phyloP scores from a whole-genome alignment of 1,140 invertebrate genomes.

The Belonocnema kinseyi region DNA sequence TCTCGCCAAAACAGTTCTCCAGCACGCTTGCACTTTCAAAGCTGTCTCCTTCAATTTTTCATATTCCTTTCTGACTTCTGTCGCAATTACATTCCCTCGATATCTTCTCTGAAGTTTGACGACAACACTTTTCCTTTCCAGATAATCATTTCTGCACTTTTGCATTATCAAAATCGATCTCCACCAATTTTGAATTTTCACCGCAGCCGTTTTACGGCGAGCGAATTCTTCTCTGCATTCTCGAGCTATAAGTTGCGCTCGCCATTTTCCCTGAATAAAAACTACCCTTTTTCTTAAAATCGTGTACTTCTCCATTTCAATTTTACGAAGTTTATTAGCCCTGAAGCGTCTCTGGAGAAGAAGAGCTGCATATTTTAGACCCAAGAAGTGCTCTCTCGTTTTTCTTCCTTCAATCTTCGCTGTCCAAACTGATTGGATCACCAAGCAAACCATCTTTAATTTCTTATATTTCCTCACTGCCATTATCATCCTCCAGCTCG shows the following conservation, averaged over 20 bases:
- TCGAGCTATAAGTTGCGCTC: neutral
- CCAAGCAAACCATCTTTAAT: slow-evolving; percentile 51
- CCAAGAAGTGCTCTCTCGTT: slow-evolving; percentile 51
- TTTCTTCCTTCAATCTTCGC: slow-evolving; percentile 45
- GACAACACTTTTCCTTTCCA: slow-evolving; percentile 57
- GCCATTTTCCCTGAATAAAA: neutral
- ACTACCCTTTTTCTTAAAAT: neutral
- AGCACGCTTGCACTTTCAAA: slow-evolving; percentile 66
- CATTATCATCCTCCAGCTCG: slow-evolving; percentile 28
- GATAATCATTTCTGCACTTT: slow-evolving; percentile 61
- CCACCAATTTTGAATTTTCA: slow-evolving; percentile 73
- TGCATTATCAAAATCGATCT: slow-evolving; percentile 65
- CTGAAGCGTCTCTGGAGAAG: slow-evolving; percentile 63
- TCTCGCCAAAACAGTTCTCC: slow-evolving; percentile 62
- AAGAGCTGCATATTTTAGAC: slow-evolving; percentile 58
- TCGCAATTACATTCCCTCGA: slow-evolving; percentile 62
- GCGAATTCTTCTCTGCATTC: slow-evolving; percentile 36
- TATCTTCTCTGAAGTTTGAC: slow-evolving; percentile 68
- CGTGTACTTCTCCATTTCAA: neutral
- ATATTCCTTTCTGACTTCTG: slow-evolving; percentile 58
- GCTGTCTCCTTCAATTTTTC: slow-evolving; percentile 53
- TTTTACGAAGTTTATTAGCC: slow-evolving; percentile 42
- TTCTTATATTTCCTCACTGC: slow-evolving; percentile 42
- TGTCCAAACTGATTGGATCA: slow-evolving; percentile 59
- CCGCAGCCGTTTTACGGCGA: slow-evolving; percentile 53